Conservation (phyloP, 2,888 invertebrate genomes). For the Tholera decimalis region DNA sequence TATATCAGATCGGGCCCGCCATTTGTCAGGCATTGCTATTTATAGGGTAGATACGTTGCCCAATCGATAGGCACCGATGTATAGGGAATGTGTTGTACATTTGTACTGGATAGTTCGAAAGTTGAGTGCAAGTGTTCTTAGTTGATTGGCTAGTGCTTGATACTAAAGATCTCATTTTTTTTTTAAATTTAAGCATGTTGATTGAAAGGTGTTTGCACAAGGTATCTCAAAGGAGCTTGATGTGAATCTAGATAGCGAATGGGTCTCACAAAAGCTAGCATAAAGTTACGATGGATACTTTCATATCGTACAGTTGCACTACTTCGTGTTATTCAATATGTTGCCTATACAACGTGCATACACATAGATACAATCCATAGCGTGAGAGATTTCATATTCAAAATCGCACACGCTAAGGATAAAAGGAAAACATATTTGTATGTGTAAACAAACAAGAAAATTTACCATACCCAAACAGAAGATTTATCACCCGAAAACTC, state of each 20-base stretch:
- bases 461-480: slow-evolving; percentile 23
- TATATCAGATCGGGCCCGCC: slow-evolving; percentile 79
- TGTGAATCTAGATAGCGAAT: neutral
- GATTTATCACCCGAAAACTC: slow-evolving; percentile 37
- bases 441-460: neutral
- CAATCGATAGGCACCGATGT: slow-evolving; percentile 62
- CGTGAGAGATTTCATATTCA: too few relatives aligned
- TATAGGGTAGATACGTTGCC: slow-evolving; percentile 72
- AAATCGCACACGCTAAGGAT: too few relatives aligned
- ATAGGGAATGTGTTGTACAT: slow-evolving; percentile 52
- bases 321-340: too few relatives aligned
- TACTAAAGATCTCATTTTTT: neutral
- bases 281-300: neutral
- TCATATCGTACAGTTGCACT: fast-evolving
- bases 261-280: neutral
- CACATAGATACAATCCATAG: too few relatives aligned
- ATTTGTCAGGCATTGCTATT: slow-evolving; percentile 79
- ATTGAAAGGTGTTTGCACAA: neutral
- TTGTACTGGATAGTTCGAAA: slow-evolving; percentile 41
- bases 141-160: neutral
- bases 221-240: neutral
- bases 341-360: too few relatives aligned
- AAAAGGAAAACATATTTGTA: neutral
- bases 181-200: neutral
- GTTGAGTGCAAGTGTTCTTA: slow-evolving; percentile 22